phyloP scores from a whole-genome alignment of 2,888 invertebrate species.

The Euproctis similis region DNA sequence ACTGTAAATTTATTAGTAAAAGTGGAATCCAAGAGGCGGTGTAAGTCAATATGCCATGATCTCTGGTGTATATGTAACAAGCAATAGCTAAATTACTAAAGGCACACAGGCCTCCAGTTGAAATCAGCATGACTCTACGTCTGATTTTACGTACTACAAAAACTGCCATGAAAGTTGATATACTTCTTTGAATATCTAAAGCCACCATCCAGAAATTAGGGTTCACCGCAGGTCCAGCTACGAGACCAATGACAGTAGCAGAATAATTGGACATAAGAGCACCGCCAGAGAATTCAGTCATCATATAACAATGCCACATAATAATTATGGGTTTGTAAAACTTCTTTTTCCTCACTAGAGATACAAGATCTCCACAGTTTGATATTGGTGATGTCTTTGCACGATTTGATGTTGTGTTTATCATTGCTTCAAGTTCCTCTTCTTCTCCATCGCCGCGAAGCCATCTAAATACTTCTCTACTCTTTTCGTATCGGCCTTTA shows the following conservation, averaged over 20 bases:
- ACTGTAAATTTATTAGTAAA: constrained; percentile 63
- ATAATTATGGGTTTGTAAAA: constrained; percentile 75
- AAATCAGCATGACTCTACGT: constrained; percentile 73
- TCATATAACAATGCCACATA: constrained; percentile 73
- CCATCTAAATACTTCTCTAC: constrained; percentile 71
- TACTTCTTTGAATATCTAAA: constrained; percentile 74
- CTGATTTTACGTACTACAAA: constrained; percentile 70
- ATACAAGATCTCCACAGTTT: constrained; percentile 13
- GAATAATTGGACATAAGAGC: constrained; percentile 79
- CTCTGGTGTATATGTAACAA: constrained; percentile 38
- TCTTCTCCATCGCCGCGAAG: constrained; percentile 68
- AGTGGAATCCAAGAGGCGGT: constrained; percentile 51
- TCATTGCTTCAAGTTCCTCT: constrained; percentile 53
- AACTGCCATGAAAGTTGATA: constrained; percentile 73
- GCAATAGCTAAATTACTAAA: constrained; percentile 67
- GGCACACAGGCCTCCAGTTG: constrained; percentile 71
- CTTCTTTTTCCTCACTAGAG: constrained; percentile 42
- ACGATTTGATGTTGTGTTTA: constrained; percentile 31
- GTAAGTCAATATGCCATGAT: constrained; percentile 25
- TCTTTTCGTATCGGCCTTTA: constrained; percentile 68
- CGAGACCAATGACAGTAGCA: constrained; percentile 69
- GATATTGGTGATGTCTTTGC: constrained; percentile 11
- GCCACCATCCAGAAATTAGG: constrained; percentile 77
- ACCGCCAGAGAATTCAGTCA: constrained; percentile 78
- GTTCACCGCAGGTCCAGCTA: constrained; percentile 71